phyloP scores from a whole-genome alignment of 2,888 invertebrate species.

The Willowsia nigromaculata region DNA sequence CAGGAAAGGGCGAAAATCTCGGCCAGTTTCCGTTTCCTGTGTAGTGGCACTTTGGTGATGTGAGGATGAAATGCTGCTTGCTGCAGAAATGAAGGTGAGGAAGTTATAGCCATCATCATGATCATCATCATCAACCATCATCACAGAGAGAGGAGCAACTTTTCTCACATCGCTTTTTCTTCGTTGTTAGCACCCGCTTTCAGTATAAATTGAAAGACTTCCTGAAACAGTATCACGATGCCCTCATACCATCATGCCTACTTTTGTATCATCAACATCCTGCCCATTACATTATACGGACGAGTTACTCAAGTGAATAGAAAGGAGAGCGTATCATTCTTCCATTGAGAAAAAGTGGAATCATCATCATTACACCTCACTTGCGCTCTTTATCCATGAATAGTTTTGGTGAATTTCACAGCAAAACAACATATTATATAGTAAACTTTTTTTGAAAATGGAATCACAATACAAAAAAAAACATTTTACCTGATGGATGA shows the following conservation, averaged over 20 bases:
- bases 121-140: slow-evolving; percentile 21
- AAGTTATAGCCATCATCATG: slow-evolving; percentile 57
- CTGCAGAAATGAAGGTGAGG: slow-evolving; percentile 39
- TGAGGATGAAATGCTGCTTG: background rate
- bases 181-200: background rate
- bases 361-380: slow-evolving; percentile 16
- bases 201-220: slow-evolving; percentile 41
- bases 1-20: background rate
- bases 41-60: background rate
- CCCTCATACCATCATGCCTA: background rate
- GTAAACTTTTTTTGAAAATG: background rate
- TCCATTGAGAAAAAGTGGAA: background rate
- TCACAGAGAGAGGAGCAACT: background rate
- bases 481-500: slow-evolving; percentile 78
- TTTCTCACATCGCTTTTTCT: background rate
- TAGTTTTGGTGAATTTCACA: background rate
- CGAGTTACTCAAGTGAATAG: slow-evolving; percentile 9
- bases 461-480: slow-evolving; percentile 50
- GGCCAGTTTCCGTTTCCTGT: slow-evolving; percentile 50
- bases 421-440: background rate
- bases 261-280: slow-evolving; percentile 2
- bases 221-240: slow-evolving; percentile 19
- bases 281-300: background rate
- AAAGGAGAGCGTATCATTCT: background rate
- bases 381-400: background rate